phyloP scores from a whole-genome alignment of 2,888 invertebrate species.

The Epirrhoe tristata region DNA sequence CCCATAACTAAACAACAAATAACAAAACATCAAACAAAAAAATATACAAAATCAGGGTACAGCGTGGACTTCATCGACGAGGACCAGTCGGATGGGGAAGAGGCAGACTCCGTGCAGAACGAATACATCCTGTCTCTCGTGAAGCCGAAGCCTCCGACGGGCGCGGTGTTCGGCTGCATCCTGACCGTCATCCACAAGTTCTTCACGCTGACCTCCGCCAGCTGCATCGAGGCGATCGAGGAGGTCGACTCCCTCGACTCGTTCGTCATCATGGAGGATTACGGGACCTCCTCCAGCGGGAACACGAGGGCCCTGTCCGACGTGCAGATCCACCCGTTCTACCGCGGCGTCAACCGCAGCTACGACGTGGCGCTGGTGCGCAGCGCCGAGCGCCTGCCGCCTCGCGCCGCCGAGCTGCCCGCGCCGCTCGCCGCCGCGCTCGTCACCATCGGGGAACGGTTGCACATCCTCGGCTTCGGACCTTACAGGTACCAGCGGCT shows the following conservation, averaged over 20 bases:
- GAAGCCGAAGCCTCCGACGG: conserved; percentile 57
- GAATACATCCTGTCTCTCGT: conserved; percentile 63
- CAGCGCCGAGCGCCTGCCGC: conserved; percentile 51
- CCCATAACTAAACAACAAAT: neutral
- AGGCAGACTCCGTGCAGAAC: conserved; percentile 45
- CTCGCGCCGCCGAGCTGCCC: conserved; percentile 48
- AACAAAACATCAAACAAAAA: neutral
- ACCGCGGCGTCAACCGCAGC: conserved; percentile 54
- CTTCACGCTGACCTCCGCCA: conserved; percentile 74
- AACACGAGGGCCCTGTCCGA: conserved; percentile 55
- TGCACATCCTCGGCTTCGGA: conserved; percentile 66
- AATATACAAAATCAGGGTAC: neutral
- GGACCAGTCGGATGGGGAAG: conserved; percentile 50
- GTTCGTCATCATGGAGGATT: conserved; percentile 65
- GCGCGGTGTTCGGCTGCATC: conserved; percentile 68
- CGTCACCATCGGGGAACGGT: conserved; percentile 64
- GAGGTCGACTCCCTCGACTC: conserved; percentile 68
- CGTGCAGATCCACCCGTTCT: conserved; percentile 66
- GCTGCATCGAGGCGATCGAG: conserved; percentile 71
- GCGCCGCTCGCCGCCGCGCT: conserved; percentile 58
- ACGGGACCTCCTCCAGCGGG: conserved; percentile 50
- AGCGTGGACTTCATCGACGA: conserved; percentile 18
- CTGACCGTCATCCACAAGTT: conserved; percentile 61
- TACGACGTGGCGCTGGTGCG: conserved; percentile 66
- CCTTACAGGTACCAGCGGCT: conserved; percentile 57